Evolutionary conservation across 1,140 invertebrate species (phyloP), one percentile per base, ranked within the genome.

Genomic region (Medauroidea extradentata): DNA sequence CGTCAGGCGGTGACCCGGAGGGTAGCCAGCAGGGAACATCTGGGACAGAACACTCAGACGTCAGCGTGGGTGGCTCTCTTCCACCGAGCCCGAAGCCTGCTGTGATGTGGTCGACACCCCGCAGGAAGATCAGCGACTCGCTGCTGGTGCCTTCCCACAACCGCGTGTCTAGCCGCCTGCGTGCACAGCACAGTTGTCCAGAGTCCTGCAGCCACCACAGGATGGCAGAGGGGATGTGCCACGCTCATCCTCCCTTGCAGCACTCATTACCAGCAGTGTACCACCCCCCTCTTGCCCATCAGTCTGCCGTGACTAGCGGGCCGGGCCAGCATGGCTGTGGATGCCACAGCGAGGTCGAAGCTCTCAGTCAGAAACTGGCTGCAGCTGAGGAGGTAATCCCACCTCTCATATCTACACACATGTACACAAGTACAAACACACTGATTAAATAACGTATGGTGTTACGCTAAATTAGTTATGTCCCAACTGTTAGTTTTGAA

Each of bases 101-200:
- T 21, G 2, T 41, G 1, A 23, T 55, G 53, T 55, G 53, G 53
- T 34, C 29, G 4, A 34, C 29, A 5, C 55, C 55, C n/a, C 43
- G 55, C 16, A 16, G 55, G 7, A 57, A 57, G 44, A 49, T 57
- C 39, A 57, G 55, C 38, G 55, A 57, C 55, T 57, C 55, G 18
- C 55, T 57, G 43, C 44, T 57, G 44, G 55, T 57, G 25, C 55
- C 53, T 4, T 43, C 53, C 18, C 55, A 21, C 29, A 27, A n/a
- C 9, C 55, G 55, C 24, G 19, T 23, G 21, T n/a, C 42, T 14
- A 18, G 25, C 21, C 14, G 55, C 1, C 55, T 57, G 23, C 25
- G 48, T 27, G n/a, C 55, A 18, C 55, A 57, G 44, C 43, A 38
- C 14, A 57, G 55, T 25, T 57, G 55, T 25, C 55, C 55, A 16